Evolutionary conservation across 1,140 invertebrate genomes (phyloP), one percentile per base, ranked within the genome.

Genomic region (Rhyacophila brunnea): DNA sequence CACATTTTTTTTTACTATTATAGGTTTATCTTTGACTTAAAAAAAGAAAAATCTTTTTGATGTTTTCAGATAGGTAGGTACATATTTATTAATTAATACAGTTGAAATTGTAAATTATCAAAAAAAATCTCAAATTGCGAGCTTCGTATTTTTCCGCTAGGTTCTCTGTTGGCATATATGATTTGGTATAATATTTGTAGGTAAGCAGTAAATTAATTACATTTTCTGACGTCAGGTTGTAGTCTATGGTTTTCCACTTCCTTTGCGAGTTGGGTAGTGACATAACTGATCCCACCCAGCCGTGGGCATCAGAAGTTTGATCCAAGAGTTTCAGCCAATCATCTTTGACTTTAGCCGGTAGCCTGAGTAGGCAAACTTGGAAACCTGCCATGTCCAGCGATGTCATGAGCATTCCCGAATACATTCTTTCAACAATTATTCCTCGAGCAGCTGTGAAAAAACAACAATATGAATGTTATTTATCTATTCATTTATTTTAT

Each of bases 381-480:
- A 93, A 74, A 1, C 92, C 92, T 50, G 84, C 80, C 83, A 91
- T 93, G 64, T 93, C 87, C 45, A 93, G 75, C 0, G 91, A 93
- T 1, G 90, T 91, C 80, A 93, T 88, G 40, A 90, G 75, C 43
- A 83, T 74, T 1, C 90, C 91, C 40, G 80, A 80, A 70, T 87
- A 92, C 4, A 87, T 75, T 48, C 91, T 77, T 55, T 83, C 71
- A 1, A 87, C 74, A 23, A 66, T 69, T 2, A 90, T 78, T 3
- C 77, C 71, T 66, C 77, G 76, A n/a, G 66, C 70, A 60, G 72
- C 85, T 87, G 66, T 54, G 71, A 58, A 6, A 46, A 48, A 60
- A 10, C n/a, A n/a, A n/a, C n/a, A n/a, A n/a, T n/a, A n/a, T n/a
- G n/a, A n/a, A n/a, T n/a, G n/a, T n/a, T n/a, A n/a, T n/a, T n/a